phyloP scores from a whole-genome alignment of 1,140 invertebrate species.

The Drosophila persimilis region DNA sequence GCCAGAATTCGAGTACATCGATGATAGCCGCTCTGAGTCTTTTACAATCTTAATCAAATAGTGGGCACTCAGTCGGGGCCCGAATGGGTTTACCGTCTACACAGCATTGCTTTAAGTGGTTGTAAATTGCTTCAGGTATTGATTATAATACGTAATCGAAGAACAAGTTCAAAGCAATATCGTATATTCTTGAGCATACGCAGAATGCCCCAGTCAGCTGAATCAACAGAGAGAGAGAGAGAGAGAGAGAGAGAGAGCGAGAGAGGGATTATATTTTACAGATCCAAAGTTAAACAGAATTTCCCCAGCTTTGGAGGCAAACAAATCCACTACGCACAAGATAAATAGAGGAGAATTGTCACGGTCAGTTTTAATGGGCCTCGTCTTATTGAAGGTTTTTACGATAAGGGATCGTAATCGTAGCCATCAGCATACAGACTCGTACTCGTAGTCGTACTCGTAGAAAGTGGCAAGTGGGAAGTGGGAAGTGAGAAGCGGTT shows the following conservation, averaged over 20 bases:
- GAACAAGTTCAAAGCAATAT: background rate
- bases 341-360: constrained; percentile 34
- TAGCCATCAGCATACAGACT: no score
- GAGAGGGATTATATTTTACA: constrained; percentile 13
- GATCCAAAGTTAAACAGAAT: constrained; percentile 35
- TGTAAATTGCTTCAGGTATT: constrained; percentile 12
- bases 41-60: constrained; percentile 23
- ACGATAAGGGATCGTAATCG: background rate
- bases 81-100: constrained; percentile 17
- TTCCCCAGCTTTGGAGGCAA: no score
- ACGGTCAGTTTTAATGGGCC: background rate
- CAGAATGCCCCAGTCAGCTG: constrained; percentile 22
- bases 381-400: background rate
- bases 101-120: constrained; percentile 14
- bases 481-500: constrained; percentile 9
- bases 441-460: no score
- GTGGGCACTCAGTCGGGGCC: constrained; percentile 30
- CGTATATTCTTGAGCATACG: background rate
- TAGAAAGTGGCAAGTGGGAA: constrained; percentile 13
- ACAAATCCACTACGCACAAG: background rate
- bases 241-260: no score
- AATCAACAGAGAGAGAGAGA: constrained; percentile 22
- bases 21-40: constrained; percentile 11
- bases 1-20: background rate
- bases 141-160: background rate